Conservation (phyloP, 1,140 invertebrate species). For the Arion vulgaris region DNA sequence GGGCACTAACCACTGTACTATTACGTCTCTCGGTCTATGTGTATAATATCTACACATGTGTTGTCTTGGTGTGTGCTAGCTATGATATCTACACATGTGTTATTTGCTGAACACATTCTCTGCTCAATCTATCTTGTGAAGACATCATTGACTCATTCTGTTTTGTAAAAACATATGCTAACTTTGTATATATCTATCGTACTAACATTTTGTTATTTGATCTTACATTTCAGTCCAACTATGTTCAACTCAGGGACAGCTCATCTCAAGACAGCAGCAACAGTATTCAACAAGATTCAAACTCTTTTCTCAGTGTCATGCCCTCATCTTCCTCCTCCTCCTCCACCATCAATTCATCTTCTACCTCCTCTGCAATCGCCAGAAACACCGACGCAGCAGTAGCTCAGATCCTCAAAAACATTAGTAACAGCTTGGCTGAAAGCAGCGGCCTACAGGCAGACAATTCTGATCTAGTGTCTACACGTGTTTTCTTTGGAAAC, state of each 20-base stretch:
- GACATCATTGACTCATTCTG: no score
- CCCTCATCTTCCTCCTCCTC: constrained; percentile 22
- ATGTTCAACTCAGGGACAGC: constrained; percentile 18
- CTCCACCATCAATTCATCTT: constrained; percentile 27
- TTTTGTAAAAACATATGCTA: no score
- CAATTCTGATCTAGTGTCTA: neutral
- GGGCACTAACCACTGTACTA: no score
- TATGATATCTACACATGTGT: no score
- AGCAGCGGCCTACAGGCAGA: constrained; percentile 7
- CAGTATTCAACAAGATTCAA: constrained; percentile 19
- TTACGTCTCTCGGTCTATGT: no score
- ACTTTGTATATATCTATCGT: no score
- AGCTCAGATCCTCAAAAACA: constrained; percentile 56
- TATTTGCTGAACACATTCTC: no score
- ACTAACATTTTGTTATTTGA: neutral
- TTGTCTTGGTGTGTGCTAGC: no score
- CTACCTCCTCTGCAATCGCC: constrained; percentile 40
- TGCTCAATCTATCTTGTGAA: no score
- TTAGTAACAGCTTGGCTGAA: constrained; percentile 44
- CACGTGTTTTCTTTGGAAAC: neutral
- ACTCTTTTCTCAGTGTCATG: constrained; percentile 16
- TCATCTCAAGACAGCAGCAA: constrained; percentile 16
- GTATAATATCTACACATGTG: no score
- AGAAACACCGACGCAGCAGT: constrained; percentile 46
- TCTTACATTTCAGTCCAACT: constrained; percentile 12